Evolutionary conservation across 2,888 invertebrate species (phyloP).

Genomic region (Calameuta filiformis): DNA sequence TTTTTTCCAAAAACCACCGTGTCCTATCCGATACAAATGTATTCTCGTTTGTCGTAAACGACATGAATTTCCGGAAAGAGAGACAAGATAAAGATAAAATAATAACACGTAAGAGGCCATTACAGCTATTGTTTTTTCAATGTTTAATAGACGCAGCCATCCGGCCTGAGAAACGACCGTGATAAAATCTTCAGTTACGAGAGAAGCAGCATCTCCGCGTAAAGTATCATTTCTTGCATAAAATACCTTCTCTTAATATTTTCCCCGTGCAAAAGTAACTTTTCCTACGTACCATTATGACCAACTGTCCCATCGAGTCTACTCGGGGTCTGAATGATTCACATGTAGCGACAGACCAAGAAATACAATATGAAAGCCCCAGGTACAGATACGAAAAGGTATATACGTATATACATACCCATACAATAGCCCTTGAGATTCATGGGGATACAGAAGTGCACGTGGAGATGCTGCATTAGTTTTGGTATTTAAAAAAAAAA

Average conservation of each 20-base stretch:
- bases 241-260: not conserved
- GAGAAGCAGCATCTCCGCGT: not conserved
- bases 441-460: not conserved
- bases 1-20: not conserved
- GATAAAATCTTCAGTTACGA: not conserved
- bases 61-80: not conserved
- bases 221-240: not conserved
- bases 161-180: not conserved
- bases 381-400: not conserved
- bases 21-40: not conserved
- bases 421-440: not conserved
- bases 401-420: not conserved
- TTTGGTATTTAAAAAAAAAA: constrained; percentile 11
- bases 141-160: not conserved
- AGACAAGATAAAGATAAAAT: not conserved
- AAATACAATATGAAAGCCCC: not conserved
- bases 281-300: not conserved
- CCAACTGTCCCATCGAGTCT: not conserved
- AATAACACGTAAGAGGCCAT: not conserved
- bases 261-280: not conserved
- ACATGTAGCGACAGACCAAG: not conserved
- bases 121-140: not conserved
- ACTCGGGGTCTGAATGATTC: not conserved
- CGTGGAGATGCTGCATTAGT: constrained; percentile 16
- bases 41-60: not conserved